Evolutionary conservation across 2,113 vertebrate genomes (phyloP).

Genomic region (Callaeas wilsoni): DNA sequence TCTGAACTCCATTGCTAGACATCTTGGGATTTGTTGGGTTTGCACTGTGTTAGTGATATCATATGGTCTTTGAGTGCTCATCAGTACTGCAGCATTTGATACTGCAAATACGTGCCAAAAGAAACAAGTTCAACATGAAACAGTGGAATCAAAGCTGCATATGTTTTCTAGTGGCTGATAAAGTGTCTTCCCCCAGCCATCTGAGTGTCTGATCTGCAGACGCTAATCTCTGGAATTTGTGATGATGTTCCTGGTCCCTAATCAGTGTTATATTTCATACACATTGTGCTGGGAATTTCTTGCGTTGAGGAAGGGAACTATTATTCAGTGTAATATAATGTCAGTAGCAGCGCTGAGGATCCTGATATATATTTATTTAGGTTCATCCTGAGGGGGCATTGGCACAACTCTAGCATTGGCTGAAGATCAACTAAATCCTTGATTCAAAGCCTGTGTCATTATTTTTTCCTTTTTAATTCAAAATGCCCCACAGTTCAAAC

Average conservation of each 20-base stretch:
- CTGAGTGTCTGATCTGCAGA: constrained; percentile 41
- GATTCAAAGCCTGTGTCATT: constrained; percentile 33
- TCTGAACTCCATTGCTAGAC: background rate
- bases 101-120: constrained; percentile 2
- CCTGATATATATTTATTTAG: background rate
- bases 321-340: background rate
- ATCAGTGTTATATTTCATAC: constrained; percentile 32
- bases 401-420: background rate
- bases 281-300: background rate
- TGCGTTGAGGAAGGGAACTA: background rate
- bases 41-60: background rate
- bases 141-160: constrained; percentile 13
- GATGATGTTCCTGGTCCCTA: background rate
- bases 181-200: background rate
- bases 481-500: background rate
- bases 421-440: constrained; percentile 19
- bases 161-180: constrained; percentile 46
- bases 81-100: constrained; percentile 9
- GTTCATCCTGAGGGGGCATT: background rate
- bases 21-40: background rate
- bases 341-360: background rate
- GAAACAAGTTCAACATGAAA: constrained; percentile 25
- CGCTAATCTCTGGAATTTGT: constrained; percentile 64
- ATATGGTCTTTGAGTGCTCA: background rate
- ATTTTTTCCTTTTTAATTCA: background rate